Conservation (phyloP, 2,888 invertebrate genomes). For the Cephus rjabovi region DNA sequence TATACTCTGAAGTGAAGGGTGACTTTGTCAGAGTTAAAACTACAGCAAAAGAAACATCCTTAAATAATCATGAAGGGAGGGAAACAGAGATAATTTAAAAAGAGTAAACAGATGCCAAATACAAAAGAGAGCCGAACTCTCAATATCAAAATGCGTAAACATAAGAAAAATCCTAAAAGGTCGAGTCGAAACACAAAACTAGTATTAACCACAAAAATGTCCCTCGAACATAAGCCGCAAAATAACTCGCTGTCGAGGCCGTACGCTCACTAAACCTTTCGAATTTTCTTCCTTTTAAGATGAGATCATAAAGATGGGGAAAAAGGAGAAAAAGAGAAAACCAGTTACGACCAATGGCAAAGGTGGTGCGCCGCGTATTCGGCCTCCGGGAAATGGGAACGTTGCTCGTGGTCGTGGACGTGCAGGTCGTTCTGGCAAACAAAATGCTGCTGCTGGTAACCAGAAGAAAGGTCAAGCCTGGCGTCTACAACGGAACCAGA, state of each 20-base stretch:
- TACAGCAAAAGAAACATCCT: background rate
- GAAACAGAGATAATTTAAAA: background rate
- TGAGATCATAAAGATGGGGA: constrained; percentile 66
- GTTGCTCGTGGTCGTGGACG: constrained; percentile 32
- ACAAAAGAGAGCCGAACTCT: background rate
- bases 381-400: constrained; percentile 8
- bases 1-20: background rate
- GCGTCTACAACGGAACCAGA: constrained; percentile 30
- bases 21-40: background rate
- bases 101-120: background rate
- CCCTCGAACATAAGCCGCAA: background rate
- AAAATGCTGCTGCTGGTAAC: constrained; percentile 13
- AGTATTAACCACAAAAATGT: background rate
- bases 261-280: constrained; percentile 52
- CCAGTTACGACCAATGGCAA: constrained; percentile 45
- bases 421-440: constrained; percentile 19
- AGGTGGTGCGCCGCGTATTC: constrained; percentile 23
- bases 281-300: constrained; percentile 64
- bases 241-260: constrained; percentile 40
- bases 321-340: constrained; percentile 63
- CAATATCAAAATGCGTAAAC: background rate
- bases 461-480: constrained; percentile 16
- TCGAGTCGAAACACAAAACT: background rate
- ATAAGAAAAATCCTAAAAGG: background rate
- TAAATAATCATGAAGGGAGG: background rate